Evolutionary conservation across 2,113 vertebrate species (phyloP).

Genomic region (Fulmarus glacialis): DNA sequence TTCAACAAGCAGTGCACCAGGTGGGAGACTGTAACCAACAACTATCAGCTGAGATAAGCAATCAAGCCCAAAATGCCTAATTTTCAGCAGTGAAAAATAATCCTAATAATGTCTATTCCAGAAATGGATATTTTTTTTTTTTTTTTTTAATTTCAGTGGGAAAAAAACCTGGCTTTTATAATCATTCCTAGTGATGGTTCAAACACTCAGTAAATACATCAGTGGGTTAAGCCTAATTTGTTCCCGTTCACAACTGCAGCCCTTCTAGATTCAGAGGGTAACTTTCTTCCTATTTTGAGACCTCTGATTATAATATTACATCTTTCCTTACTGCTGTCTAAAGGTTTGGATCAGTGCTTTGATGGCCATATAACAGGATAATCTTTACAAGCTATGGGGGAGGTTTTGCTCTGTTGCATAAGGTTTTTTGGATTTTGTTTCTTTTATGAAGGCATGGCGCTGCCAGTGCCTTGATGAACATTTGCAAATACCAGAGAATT

Average conservation of each 20-base stretch:
- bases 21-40: neutral
- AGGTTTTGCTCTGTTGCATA: neutral
- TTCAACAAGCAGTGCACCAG: fast-evolving
- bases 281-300: neutral
- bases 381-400: neutral
- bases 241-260: neutral
- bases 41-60: neutral
- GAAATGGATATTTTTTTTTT: neutral
- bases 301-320: neutral
- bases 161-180: neutral
- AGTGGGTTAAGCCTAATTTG: neutral
- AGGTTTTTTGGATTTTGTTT: neutral
- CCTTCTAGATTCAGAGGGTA: neutral
- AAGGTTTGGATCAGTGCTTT: neutral
- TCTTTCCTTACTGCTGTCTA: neutral
- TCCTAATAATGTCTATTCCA: neutral
- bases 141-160: neutral
- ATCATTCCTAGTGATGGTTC: neutral
- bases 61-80: neutral
- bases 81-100: neutral
- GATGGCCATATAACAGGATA: neutral
- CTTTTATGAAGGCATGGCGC: neutral
- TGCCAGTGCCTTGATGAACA: neutral
- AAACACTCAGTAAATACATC: neutral
- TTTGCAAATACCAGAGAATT: neutral